Evolutionary conservation across 1,140 invertebrate genomes (phyloP).

Genomic region (Zelostemma sp.): DNA sequence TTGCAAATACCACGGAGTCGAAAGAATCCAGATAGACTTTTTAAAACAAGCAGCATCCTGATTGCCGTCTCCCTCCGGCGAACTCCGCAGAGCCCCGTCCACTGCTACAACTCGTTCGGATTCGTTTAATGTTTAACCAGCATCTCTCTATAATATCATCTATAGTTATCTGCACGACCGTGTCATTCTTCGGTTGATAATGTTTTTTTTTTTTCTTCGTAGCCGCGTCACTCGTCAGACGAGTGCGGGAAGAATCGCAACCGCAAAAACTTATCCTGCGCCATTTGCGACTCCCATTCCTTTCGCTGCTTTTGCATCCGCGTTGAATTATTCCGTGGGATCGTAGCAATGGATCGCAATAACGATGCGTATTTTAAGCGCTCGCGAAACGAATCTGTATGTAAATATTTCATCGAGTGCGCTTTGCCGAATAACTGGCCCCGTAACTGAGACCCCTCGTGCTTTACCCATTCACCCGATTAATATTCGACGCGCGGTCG

Average conservation of each 20-base stretch:
- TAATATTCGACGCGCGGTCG: background rate
- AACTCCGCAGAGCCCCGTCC: background rate
- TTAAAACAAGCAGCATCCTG: background rate
- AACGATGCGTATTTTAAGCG: conserved; percentile 50
- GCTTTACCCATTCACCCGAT: conserved; percentile 20
- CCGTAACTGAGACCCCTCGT: conserved; percentile 22
- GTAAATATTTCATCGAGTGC: conserved; percentile 56
- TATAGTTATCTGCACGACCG: conserved; percentile 19
- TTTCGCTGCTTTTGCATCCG: conserved; percentile 21
- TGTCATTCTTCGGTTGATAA: conserved; percentile 40
- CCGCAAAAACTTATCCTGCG: conserved; percentile 49
- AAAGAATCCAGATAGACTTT: conserved; percentile 3
- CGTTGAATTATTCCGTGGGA: conserved; percentile 49
- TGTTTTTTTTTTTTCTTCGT: too few relatives aligned
- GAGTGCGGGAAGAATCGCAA: conserved; percentile 21
- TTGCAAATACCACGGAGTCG: background rate
- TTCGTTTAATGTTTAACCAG: background rate
- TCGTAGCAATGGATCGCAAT: conserved; percentile 47
- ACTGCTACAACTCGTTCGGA: background rate
- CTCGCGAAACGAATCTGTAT: conserved; percentile 55
- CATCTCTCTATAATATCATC: conserved; percentile 1
- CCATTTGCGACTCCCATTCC: conserved; percentile 40
- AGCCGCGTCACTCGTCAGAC: conserved; percentile 22
- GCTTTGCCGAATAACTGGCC: conserved; percentile 38
- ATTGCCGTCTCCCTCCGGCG: conserved; percentile 1